Conservation (phyloP, 2,113 vertebrate genomes). For the Proterorhinus semilunaris region DNA sequence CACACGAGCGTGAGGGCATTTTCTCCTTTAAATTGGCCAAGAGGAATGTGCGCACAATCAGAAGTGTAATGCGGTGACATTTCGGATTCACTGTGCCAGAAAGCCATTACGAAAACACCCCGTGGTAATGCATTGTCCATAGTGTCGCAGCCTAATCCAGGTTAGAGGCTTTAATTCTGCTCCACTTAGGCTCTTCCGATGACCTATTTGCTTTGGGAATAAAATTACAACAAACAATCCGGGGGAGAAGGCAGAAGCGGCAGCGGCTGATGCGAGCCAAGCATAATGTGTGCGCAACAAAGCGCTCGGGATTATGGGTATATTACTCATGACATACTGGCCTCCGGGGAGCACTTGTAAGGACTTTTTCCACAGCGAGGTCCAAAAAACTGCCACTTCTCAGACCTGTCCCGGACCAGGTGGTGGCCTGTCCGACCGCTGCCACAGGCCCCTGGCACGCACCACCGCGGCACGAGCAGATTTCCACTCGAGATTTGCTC, state of each 20-base stretch:
- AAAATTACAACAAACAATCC: constrained; percentile 58
- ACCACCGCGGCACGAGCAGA: constrained; percentile 59
- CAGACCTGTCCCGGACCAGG: constrained; percentile 51
- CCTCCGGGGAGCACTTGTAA: constrained; percentile 48
- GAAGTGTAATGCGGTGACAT: constrained; percentile 46
- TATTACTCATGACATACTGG: constrained; percentile 61
- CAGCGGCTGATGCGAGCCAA: constrained; percentile 52
- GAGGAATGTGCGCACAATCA: constrained; percentile 47
- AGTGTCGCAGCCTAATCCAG: constrained; percentile 55
- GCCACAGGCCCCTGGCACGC: constrained; percentile 29
- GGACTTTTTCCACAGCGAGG: constrained; percentile 34
- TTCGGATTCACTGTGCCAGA: constrained; percentile 50
- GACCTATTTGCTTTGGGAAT: constrained; percentile 63
- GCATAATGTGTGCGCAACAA: constrained; percentile 57
- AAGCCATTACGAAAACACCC: constrained; percentile 48
- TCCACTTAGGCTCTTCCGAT: constrained; percentile 63
- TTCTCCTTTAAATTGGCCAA: constrained; percentile 52
- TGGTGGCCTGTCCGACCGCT: constrained; percentile 43
- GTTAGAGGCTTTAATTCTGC: constrained; percentile 63
- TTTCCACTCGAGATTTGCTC: not conserved
- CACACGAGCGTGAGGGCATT: constrained; percentile 47
- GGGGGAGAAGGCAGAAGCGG: constrained; percentile 16
- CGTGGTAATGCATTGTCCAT: constrained; percentile 44
- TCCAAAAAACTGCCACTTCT: constrained; percentile 49
- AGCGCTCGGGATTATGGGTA: constrained; percentile 52